These are phyloP conservation scores for Charaxes varanes DNA, from an alignment of 1,140 invertebrate species.

Conservation along the genomic window DNA sequence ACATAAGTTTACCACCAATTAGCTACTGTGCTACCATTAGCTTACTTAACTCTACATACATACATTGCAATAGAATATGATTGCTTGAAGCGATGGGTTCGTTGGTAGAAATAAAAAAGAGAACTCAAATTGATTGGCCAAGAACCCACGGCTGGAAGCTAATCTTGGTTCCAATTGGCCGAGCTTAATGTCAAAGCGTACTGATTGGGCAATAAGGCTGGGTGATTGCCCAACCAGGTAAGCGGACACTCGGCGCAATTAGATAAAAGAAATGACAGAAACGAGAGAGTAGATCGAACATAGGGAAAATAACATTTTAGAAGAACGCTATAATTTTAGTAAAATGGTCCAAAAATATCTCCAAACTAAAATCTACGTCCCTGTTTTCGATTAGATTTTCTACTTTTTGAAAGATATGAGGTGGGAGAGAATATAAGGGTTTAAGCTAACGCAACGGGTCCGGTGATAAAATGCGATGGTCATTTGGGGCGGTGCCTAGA, in stretches of 20 bases:
- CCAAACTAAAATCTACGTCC: constrained; percentile 59
- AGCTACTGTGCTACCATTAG: constrained; percentile 57
- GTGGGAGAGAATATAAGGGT: constrained; percentile 22
- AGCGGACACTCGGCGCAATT: constrained; percentile 63
- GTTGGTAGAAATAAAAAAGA: constrained; percentile 32
- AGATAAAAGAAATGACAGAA: constrained; percentile 36
- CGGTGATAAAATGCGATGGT: constrained; percentile 45
- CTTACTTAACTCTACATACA: constrained; percentile 72
- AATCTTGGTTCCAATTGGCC: constrained; percentile 51
- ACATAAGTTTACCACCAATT: constrained; percentile 73
- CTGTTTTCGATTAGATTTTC: constrained; percentile 51
- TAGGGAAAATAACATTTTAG: constrained; percentile 17
- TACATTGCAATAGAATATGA: constrained; percentile 61
- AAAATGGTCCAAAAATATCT: constrained; percentile 66
- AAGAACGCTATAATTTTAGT: constrained; percentile 40
- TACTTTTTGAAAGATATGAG: constrained; percentile 27
- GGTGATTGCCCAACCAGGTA: constrained; percentile 72
- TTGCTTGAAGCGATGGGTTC: constrained; percentile 39
- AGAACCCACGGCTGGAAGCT: constrained; percentile 42
- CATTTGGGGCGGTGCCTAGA: constrained; percentile 40
- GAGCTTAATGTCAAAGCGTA: constrained; percentile 56
- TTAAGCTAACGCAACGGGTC: constrained; percentile 56
- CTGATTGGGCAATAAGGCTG: constrained; percentile 73
- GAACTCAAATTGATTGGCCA: constrained; percentile 33
- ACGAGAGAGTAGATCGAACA: constrained; percentile 22